Evolutionary conservation across 1,140 invertebrate genomes (phyloP).

Genomic region (Drosophila pandora): DNA sequence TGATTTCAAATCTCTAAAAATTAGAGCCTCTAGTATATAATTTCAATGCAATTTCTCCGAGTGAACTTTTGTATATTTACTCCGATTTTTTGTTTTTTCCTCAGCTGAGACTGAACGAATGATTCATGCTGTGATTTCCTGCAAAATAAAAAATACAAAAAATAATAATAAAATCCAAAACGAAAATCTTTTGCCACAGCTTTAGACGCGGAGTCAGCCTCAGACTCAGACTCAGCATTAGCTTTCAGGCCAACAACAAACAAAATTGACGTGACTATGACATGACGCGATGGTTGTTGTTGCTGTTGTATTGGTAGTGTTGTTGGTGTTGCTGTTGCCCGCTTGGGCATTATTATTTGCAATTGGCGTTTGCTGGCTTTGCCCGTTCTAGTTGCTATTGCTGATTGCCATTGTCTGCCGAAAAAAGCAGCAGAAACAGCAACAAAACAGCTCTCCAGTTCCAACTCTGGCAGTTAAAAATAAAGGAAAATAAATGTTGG

Average conservation of each 20-base stretch:
- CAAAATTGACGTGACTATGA: conserved; percentile 80
- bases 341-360: conserved; percentile 80
- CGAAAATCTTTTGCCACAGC: conserved; percentile 46
- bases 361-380: conserved; percentile 72
- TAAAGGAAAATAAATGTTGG: conserved; percentile 66
- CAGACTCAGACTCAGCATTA: conserved; percentile 24
- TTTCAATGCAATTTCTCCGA: conserved; percentile 16
- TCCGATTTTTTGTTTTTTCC: conserved; percentile 29
- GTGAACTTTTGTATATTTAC: conserved; percentile 34
- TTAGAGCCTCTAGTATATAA: background rate
- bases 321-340: conserved; percentile 51
- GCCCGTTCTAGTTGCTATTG: conserved; percentile 79
- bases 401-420: conserved; percentile 81
- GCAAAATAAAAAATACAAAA: conserved; percentile 39
- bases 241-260: conserved; percentile 64
- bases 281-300: conserved; percentile 67
- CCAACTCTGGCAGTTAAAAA: conserved; percentile 3
- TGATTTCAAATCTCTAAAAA: no score
- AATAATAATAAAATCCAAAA: conserved; percentile 16
- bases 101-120: conserved; percentile 56
- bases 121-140: conserved; percentile 82
- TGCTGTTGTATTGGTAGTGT: conserved; percentile 28
- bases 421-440: conserved; percentile 68
- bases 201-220: conserved; percentile 52
- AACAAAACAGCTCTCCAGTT: conserved; percentile 6